Percentiles rank a stretch among this genome's conserved stretches.
Conservation (phyloP, 2,113 vertebrate species). For the Pseudonaja textilis region DNA sequence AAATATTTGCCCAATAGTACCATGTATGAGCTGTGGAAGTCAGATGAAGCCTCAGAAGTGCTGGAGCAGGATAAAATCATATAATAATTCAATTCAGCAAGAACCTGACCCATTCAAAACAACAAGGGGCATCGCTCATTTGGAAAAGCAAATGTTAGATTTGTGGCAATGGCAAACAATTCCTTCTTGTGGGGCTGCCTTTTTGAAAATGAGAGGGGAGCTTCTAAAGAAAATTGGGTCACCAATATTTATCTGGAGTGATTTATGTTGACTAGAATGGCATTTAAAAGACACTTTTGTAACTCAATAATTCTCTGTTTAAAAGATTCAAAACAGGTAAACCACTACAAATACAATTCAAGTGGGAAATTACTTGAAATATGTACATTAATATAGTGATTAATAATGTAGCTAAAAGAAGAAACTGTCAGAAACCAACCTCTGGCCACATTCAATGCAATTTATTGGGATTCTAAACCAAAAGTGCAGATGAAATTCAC, state of each 20-base stretch:
- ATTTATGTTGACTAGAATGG: neutral
- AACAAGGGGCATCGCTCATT: neutral
- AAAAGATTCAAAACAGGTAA: neutral
- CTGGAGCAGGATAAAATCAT: neutral
- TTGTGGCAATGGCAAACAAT: neutral
- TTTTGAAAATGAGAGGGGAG: neutral
- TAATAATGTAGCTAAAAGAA: neutral
- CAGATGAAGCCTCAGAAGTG: neutral
- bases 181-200: neutral
- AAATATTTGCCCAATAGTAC: neutral
- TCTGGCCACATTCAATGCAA: neutral
- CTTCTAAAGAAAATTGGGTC: neutral
- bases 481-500: neutral
- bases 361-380: neutral
- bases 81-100: neutral
- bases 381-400: neutral
- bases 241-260: neutral
- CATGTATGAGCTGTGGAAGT: neutral
- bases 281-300: neutral
- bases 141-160: neutral
- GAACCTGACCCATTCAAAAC: neutral
- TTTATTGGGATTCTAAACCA: neutral
- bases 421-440: neutral
- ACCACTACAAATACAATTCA: neutral
- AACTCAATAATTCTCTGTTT: neutral